Evolutionary conservation across 2,888 invertebrate genomes (phyloP), one percentile per base, ranked within the genome.

Genomic region (Synanthedon vespiformis): DNA sequence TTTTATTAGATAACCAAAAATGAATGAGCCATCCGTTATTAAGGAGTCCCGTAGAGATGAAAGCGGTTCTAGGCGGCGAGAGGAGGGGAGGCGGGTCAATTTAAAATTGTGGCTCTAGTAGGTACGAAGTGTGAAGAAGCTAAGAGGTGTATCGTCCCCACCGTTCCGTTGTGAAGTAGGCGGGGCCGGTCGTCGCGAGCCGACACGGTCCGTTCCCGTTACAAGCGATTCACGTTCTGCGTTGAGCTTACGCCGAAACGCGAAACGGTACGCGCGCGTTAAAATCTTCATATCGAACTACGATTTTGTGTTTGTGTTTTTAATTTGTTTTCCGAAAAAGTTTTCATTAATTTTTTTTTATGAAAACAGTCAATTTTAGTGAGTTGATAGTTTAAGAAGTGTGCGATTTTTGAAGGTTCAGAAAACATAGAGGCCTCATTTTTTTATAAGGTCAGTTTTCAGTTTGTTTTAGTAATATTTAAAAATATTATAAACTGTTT

Each of bases 81-180:
- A 61, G 60, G 68, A 68, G 74, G 71, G 53, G 67, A 55, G 57
- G 65, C 51, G 64, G 80, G 56, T 71, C 79, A 63, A 57, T 55
- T 52, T 58, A 59, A 47, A 60, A 58, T 72, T 78, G 84, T 64
- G 68, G 60, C 61, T 72, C 82, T 83, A 83, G 77, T 80, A 81
- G 82, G 81, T 77, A 81, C 72, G 74, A 80, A 83, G 82, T 81
- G 83, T 83, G 80, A 83, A 83, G 80, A 81, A 75, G 81, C 79
- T 83, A 82, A 82, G 81, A 83, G 83, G 83, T 83, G 82, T 81
- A 77, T 65, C 76, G 73, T 54, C 64, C 67, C 67, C 68, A 63
- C 67, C 78, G 77, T 77, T 74, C 64, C 72, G 76, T 75, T 70
- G 67, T 70, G 71, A 68, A 65, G 76, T 75, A 72, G 83, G 83